Evolutionary conservation across 1,140 invertebrate species (phyloP).

Genomic region (Bacillus rossius): DNA sequence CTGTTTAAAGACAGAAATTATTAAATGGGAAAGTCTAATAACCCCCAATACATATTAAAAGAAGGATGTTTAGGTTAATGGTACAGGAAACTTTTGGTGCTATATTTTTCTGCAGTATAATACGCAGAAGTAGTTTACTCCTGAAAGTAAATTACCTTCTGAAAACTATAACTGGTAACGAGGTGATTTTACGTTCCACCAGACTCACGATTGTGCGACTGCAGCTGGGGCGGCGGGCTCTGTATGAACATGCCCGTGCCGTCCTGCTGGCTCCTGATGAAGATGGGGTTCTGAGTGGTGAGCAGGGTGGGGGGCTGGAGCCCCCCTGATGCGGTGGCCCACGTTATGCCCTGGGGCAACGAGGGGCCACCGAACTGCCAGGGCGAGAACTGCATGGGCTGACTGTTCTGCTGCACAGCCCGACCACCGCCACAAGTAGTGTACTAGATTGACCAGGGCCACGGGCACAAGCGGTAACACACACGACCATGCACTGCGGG

Average conservation of each 20-base stretch:
- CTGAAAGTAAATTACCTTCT: too few relatives aligned
- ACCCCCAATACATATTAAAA: too few relatives aligned
- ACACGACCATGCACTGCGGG: not conserved
- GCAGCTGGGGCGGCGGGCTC: slow-evolving; percentile 58
- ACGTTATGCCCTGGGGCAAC: slow-evolving; percentile 63
- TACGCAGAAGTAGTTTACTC: too few relatives aligned
- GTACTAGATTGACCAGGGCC: not conserved
- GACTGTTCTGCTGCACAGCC: slow-evolving; percentile 5
- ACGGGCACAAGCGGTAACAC: too few relatives aligned
- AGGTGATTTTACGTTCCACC: too few relatives aligned
- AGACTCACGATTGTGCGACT: slow-evolving; percentile 56
- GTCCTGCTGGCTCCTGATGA: slow-evolving; percentile 76
- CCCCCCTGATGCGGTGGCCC: slow-evolving; percentile 38
- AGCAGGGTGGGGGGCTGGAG: slow-evolving; percentile 55
- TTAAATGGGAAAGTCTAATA: too few relatives aligned
- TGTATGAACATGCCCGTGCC: slow-evolving; percentile 79
- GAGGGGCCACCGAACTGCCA: slow-evolving; percentile 53
- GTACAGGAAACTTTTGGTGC: too few relatives aligned
- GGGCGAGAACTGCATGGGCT: slow-evolving; percentile 48
- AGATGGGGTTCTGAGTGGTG: slow-evolving; percentile 69
- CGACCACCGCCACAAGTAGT: slow-evolving; percentile 2
- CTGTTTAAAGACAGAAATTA: too few relatives aligned
- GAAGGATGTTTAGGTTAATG: too few relatives aligned
- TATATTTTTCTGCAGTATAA: too few relatives aligned
- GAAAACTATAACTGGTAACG: too few relatives aligned